Base-by-base conservation (phyloP, 2,888 invertebrate species). In the Creontiades dilutus region DNA sequence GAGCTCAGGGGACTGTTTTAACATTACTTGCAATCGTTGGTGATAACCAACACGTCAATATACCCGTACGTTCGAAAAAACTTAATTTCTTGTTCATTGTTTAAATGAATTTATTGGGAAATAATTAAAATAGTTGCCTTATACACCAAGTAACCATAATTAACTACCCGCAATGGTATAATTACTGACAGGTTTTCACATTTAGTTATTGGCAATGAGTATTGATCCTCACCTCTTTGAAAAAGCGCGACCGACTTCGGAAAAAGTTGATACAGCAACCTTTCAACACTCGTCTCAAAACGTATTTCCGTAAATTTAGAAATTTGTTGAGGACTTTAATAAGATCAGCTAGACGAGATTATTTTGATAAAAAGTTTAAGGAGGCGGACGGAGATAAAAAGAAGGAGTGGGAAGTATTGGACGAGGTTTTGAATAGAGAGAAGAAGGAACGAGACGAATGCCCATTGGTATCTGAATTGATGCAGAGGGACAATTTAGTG, bases 371-470 rank as follows among this genome's bases (percentile, higher is more conserved):
- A 7, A 61, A 16, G 23, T 61, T 61, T 11, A 11, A 16, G 3
- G 19, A 61, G 19, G 61, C 19, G 9, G 61, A 61, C 19, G 61
- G 61, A 1, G 61, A 61, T 19, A n/a, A 23, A 7, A 78, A 14
- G 13, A 78, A 78, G 37, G 78, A 78, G n/a, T 78, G 78, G 37
- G 37, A 28, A n/a, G 78, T 78, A n/a, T 9, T 78, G 5, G 37
- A 28, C 37, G 78, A 78, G 37, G 5, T 14, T 7, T 47, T 78
- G 47, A 78, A 28, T 28, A 2, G 37, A 4, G n/a, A 28, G 2
- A n/a, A n/a, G 37, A n/a, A 28, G 13, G n/a, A n/a, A n/a, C n/a
- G 3, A 9, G 37, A 5, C 5, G 78, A 78, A 14, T 78, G 78
- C 23, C 78, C 78, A 28, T 7, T 68, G 23, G 68, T 68, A 9